These are phyloP conservation scores for Diachasma alloeum DNA, from an alignment of 1,140 invertebrate genomes.

Conservation along the genomic window DNA sequence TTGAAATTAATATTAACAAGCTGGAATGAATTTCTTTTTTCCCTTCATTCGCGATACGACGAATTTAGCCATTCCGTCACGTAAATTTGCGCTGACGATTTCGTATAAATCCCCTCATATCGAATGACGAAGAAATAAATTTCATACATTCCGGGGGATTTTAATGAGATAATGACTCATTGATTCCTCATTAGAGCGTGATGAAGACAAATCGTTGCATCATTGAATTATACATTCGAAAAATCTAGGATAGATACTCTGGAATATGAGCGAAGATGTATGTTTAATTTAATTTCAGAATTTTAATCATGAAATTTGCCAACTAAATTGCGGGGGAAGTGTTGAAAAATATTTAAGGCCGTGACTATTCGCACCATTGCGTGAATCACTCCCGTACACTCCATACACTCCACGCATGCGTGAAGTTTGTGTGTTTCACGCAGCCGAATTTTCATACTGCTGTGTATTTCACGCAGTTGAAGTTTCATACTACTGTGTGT, in stretches of 20 bases:
- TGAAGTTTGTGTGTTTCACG: too few species aligned
- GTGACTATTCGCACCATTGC: too few species aligned
- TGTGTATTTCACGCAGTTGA: too few species aligned
- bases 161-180: neutral
- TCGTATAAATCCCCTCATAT: neutral
- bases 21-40: conserved; percentile 31
- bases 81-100: neutral
- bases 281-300: too few species aligned
- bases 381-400: too few species aligned
- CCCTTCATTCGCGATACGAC: neutral
- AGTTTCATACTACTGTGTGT: too few species aligned
- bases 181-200: neutral
- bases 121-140: neutral
- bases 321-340: too few species aligned
- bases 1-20: conserved; percentile 40
- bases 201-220: neutral
- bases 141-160: neutral
- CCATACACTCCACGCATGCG: too few species aligned
- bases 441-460: too few species aligned
- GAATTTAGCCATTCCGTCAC: neutral
- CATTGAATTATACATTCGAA: neutral
- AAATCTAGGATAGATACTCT: neutral
- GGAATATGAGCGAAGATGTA: too few species aligned
- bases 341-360: too few species aligned
- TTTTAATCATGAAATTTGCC: too few species aligned